These are phyloP conservation scores for Boloria selene DNA, from an alignment of 2,888 invertebrate genomes.

Conservation along the genomic window DNA sequence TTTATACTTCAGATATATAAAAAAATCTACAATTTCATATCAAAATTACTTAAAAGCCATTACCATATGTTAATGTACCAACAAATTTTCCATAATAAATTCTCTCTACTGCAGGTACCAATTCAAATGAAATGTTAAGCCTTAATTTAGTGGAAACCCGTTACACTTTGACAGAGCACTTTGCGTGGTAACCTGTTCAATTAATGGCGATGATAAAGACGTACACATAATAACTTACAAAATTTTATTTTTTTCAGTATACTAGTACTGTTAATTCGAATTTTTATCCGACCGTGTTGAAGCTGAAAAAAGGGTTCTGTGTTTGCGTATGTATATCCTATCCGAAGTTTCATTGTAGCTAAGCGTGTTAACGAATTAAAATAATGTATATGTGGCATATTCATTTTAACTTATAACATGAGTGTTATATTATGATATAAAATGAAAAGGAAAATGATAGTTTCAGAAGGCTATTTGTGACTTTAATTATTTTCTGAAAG, in stretches of 20 bases:
- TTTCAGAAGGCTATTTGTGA: too few relatives aligned
- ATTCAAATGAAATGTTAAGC: constrained; percentile 34
- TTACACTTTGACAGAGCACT: constrained; percentile 40
- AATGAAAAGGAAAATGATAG: too few relatives aligned
- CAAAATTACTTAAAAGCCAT: constrained; percentile 11
- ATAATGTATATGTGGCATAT: too few relatives aligned
- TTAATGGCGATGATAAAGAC: constrained; percentile 34
- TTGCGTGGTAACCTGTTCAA: constrained; percentile 36
- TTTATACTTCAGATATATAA: background rate
- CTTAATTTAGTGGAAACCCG: constrained; percentile 34
- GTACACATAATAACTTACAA: constrained; percentile 16
- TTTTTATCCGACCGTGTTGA: too few relatives aligned
- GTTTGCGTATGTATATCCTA: too few relatives aligned
- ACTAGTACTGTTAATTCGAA: background rate
- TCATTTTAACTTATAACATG: too few relatives aligned
- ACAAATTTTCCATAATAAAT: constrained; percentile 27
- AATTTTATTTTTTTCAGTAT: background rate
- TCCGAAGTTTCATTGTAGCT: too few relatives aligned
- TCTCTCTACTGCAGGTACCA: constrained; percentile 32
- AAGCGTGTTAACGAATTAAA: too few relatives aligned
- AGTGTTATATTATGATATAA: too few relatives aligned
- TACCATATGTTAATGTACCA: constrained; percentile 23
- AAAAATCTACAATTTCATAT: constrained; percentile 6
- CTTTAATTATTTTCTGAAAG: too few relatives aligned
- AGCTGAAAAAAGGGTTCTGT: too few relatives aligned